Evolutionary conservation across 2,797 vertebrate genomes (phyloP).

Genomic region (Galago senegalensis): DNA sequence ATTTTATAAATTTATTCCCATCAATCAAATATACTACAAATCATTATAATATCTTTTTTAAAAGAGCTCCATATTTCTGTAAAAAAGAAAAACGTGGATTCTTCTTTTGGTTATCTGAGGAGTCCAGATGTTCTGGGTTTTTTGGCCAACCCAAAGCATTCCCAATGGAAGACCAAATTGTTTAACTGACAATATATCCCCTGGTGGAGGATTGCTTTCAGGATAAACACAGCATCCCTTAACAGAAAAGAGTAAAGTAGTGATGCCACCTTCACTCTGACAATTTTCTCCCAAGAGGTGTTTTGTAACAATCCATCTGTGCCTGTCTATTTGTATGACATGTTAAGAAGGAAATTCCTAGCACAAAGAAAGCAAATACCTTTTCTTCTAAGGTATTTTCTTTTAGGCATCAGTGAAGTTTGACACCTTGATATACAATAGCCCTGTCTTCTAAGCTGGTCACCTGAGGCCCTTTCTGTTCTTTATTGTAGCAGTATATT

Average conservation of each 20-base stretch:
- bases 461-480: constrained; percentile 67
- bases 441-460: constrained; percentile 39
- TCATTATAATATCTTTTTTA: constrained; percentile 23
- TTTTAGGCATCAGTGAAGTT: constrained; percentile 71
- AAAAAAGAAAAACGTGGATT: constrained; percentile 20
- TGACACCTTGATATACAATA: constrained; percentile 70
- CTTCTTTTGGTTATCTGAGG: constrained; percentile 59
- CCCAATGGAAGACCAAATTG: constrained; percentile 67
- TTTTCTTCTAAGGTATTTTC: constrained; percentile 72
- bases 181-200: constrained; percentile 68
- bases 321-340: constrained; percentile 80
- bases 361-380: constrained; percentile 71
- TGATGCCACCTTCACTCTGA: constrained; percentile 74
- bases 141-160: constrained; percentile 58
- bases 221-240: constrained; percentile 60
- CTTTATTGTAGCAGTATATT: constrained; percentile 29
- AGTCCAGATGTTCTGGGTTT: constrained; percentile 70
- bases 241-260: constrained; percentile 72
- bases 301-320: constrained; percentile 80
- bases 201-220: constrained; percentile 57
- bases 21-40: constrained; percentile 58
- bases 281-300: constrained; percentile 75
- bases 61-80: constrained; percentile 37
- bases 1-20: constrained; percentile 49
- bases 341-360: constrained; percentile 74